These are phyloP conservation scores for Laticauda laticaudata DNA, from an alignment of 2,113 vertebrate species.

Conservation along the genomic window DNA sequence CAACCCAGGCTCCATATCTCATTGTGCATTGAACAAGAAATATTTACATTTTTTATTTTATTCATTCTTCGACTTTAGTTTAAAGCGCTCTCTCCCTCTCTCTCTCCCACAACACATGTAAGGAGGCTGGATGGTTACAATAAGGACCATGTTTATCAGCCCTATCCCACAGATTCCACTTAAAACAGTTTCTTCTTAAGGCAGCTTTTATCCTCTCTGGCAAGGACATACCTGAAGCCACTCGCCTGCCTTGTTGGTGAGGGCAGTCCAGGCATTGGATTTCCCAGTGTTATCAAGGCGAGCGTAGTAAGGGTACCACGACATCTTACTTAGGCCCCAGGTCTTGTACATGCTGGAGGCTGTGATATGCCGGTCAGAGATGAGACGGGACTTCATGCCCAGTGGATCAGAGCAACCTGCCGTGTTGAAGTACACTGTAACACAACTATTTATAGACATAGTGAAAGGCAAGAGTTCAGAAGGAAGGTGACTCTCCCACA, in stretches of 20 bases:
- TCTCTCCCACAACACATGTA: too few species aligned
- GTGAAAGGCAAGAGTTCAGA: constrained; percentile 55
- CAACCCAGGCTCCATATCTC: too few species aligned
- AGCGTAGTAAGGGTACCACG: constrained; percentile 86
- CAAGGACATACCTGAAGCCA: constrained; percentile 87
- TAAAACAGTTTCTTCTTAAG: not conserved
- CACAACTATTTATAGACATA: constrained; percentile 50
- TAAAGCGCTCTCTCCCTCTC: not conserved
- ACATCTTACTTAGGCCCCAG: constrained; percentile 87
- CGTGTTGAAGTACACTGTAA: constrained; percentile 83
- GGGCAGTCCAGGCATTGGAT: constrained; percentile 92
- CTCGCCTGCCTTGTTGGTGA: constrained; percentile 73
- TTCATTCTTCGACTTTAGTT: not conserved
- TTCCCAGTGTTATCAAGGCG: constrained; percentile 91
- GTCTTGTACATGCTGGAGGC: constrained; percentile 88
- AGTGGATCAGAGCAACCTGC: constrained; percentile 89
- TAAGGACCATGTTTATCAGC: not conserved
- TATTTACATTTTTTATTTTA: too few species aligned
- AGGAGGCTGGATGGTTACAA: not conserved
- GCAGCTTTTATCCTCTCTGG: rapidly evolving
- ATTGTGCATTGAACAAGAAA: not conserved
- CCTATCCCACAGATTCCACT: not conserved
- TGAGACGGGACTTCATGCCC: constrained; percentile 85
- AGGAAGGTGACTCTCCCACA: not conserved
- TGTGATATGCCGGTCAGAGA: constrained; percentile 84